A percentile compares a stretch with the other conserved stretches of the same genome.
phyloP scores from a whole-genome alignment of 2,797 vertebrate genomes.

The Echeneis naucrates region DNA sequence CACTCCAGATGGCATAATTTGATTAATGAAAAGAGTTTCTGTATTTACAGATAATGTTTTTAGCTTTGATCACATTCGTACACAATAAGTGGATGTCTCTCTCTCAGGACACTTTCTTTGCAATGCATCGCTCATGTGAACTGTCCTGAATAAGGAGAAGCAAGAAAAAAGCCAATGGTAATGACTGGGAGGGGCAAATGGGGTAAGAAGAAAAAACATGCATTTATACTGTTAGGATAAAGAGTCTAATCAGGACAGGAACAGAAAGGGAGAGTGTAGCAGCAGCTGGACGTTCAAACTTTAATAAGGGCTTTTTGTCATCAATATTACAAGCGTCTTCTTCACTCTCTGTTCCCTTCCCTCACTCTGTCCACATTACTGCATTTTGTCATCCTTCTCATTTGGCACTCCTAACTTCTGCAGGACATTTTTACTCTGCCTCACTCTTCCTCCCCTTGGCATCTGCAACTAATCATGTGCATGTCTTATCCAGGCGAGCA shows the following conservation, averaged over 20 bases:
- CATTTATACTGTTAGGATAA: conserved; percentile 37
- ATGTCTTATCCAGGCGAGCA: conserved; percentile 38
- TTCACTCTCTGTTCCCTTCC: conserved; percentile 25
- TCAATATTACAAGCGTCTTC: conserved; percentile 55
- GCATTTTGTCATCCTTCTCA: conserved; percentile 53
- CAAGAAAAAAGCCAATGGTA: neutral
- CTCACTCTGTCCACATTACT: conserved; percentile 46
- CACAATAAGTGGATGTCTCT: neutral
- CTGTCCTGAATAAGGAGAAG: neutral
- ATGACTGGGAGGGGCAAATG: neutral
- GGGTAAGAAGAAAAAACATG: neutral
- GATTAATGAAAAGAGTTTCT: conserved; percentile 38
- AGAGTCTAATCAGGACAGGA: conserved; percentile 42
- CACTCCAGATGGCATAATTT: conserved; percentile 44
- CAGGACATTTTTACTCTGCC: conserved; percentile 33
- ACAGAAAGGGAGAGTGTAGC: conserved; percentile 47
- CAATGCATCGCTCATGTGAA: neutral
- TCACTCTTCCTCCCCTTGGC: conserved; percentile 41
- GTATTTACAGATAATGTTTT: conserved; percentile 45
- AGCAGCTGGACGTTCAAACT: conserved; percentile 66
- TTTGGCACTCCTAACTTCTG: conserved; percentile 30
- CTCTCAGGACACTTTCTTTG: neutral
- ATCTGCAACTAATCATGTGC: conserved; percentile 28
- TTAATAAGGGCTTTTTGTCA: conserved; percentile 63
- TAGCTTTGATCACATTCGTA: conserved; percentile 35